A percentile compares a stretch with the other conserved stretches of the same genome.
These are phyloP conservation scores for Perizoma flavofasciatum DNA, from an alignment of 2,888 invertebrate genomes.

Conservation along the genomic window DNA sequence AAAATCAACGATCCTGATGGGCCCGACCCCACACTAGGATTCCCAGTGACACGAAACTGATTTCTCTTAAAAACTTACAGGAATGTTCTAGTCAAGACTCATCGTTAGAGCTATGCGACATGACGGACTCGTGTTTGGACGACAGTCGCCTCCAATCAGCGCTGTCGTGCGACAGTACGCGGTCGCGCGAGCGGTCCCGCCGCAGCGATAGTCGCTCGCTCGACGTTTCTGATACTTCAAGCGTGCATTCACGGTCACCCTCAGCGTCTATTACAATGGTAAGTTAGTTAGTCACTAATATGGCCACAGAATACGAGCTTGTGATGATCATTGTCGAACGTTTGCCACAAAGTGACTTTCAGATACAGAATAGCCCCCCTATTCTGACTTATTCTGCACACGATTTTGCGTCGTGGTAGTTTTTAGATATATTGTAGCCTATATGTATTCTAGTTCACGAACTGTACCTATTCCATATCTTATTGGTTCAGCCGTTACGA, in stretches of 20 bases:
- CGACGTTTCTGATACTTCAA: conserved; percentile 76
- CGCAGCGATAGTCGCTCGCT: conserved; percentile 76
- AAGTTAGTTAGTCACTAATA: conserved; percentile 19
- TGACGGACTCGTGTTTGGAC: conserved; percentile 66
- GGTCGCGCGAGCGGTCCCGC: conserved; percentile 73
- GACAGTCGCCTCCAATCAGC: conserved; percentile 76
- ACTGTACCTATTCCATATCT: too few relatives aligned
- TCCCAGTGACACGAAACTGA: background rate
- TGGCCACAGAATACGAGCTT: too few relatives aligned
- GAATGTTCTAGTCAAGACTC: conserved; percentile 83
- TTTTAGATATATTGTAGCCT: too few relatives aligned
- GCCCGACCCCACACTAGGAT: too few relatives aligned
- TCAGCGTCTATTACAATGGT: conserved; percentile 79
- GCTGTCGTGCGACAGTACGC: conserved; percentile 75
- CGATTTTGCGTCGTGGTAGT: too few relatives aligned
- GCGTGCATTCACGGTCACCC: conserved; percentile 74
- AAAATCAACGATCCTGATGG: too few relatives aligned
- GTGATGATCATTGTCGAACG: too few relatives aligned
- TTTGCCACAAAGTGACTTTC: too few relatives aligned
- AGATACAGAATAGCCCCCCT: background rate
- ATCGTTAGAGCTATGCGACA: conserved; percentile 77
- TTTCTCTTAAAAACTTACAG: conserved; percentile 46
- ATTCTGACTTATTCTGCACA: too few relatives aligned
- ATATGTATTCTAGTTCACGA: too few relatives aligned
- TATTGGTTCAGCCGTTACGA: too few relatives aligned